Base-by-base conservation (phyloP, 2,113 vertebrate species). In the Gavialis gangeticus region DNA sequence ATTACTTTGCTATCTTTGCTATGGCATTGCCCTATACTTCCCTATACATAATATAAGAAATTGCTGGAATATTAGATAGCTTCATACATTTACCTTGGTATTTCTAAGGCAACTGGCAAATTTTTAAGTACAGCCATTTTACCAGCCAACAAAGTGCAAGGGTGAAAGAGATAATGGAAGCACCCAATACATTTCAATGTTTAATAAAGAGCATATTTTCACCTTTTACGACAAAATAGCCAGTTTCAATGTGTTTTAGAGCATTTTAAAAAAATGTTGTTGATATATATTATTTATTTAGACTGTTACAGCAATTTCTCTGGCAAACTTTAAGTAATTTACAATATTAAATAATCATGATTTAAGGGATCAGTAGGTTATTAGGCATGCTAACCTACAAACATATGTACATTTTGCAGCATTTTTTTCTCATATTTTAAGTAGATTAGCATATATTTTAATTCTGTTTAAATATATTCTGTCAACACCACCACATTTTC, bases 211-310 rank as follows among this genome's bases (percentile, higher is more conserved):
- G 57, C 16, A 92, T 21, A 90, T 73, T 89, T 94, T 85, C 58
- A 58, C 66, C 95, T 84, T 93, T 95, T 92, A 84, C 91, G 79
- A 27, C 89, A 96, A 87, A 95, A 94, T 89, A 85, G 25, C 54
- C 93, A 94, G 54, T 55, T 25, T 85, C 67, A 60, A 12, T 67
- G 25, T 9, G 92, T 94, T 94, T 83, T 96, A 90, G 94, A 95
- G 19, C n/a, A 79, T 91, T 77, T 87, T 90, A 93, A 94, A 89
- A 63, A 92, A 46, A 28, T 58, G 91, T 89, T 90, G 83, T 97
- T 90, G 88, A 80, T 82, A 96, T 46, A 46, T 89, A 84, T 82
- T 85, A 60, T 79, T 96, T 75, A 95, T 87, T 95, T 96, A 94
- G 37, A 66, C 64, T 92, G 56, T 95, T 96, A 93, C 28, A 95